Conservation (phyloP, 2,888 invertebrate species). For the Fragum fragum region DNA sequence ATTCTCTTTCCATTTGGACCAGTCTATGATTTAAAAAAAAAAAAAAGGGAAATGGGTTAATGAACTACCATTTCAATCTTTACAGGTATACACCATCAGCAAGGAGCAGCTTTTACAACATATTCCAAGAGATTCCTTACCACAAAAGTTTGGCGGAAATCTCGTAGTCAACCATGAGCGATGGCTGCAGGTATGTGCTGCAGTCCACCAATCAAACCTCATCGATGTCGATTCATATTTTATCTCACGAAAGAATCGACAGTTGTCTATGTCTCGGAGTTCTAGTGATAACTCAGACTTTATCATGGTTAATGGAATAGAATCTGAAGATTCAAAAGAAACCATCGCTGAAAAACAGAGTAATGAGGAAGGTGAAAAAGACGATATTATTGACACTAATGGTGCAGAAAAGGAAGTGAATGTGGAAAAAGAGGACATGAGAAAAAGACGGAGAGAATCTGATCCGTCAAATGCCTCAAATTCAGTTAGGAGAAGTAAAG, state of each 20-base stretch:
- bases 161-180: slow-evolving; percentile 95
- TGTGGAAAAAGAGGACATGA: slow-evolving; percentile 71
- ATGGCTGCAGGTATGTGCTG: slow-evolving; percentile 91
- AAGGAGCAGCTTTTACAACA: slow-evolving; percentile 95
- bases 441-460: slow-evolving; percentile 68
- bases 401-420: slow-evolving; percentile 74
- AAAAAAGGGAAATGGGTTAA: no score
- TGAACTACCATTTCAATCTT: no score
- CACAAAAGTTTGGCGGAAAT: slow-evolving; percentile 95
- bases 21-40: no score
- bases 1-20: no score
- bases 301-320: slow-evolving; percentile 79
- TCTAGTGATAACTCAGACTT: slow-evolving; percentile 77
- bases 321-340: slow-evolving; percentile 82
- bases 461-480: slow-evolving; percentile 39
- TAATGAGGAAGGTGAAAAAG: slow-evolving; percentile 89
- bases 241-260: slow-evolving; percentile 64
- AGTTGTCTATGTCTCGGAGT: slow-evolving; percentile 63
- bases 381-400: slow-evolving; percentile 74
- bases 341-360: slow-evolving; percentile 89
- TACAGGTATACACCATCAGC: slow-evolving; percentile 94
- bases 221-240: slow-evolving; percentile 76
- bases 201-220: slow-evolving; percentile 71
- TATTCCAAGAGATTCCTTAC: slow-evolving; percentile 96
- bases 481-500: slow-evolving; percentile 20